These are phyloP conservation scores for Hyles euphorbiae DNA, from an alignment of 1,140 invertebrate species.

Conservation along the genomic window DNA sequence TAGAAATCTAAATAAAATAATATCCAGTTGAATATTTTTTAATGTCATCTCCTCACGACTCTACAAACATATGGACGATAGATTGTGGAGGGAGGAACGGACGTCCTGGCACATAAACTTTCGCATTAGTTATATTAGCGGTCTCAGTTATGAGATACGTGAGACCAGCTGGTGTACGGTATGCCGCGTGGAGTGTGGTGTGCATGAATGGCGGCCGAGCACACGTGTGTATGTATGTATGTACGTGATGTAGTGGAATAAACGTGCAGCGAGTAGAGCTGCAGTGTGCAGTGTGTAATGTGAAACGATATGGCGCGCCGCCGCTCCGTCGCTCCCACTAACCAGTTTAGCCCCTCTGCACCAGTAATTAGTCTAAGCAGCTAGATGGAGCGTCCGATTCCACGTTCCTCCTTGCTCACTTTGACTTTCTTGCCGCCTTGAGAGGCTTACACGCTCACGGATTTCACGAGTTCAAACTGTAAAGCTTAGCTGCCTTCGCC, in stretches of 20 bases:
- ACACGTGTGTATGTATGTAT: constrained; percentile 14
- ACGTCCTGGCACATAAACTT: no score
- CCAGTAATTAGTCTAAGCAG: constrained; percentile 63
- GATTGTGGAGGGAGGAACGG: no score
- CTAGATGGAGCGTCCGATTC: constrained; percentile 35
- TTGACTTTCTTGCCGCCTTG: constrained; percentile 38
- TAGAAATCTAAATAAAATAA: no score
- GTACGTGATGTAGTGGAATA: constrained; percentile 29
- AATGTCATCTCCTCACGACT: no score
- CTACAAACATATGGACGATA: no score
- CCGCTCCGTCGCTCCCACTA: constrained; percentile 27
- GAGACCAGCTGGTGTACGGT: no score
- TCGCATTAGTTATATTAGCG: no score
- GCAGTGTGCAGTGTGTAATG: constrained; percentile 13
- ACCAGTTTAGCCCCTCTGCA: constrained; percentile 52
- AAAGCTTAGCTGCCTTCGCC: constrained; percentile 10
- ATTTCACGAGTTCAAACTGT: constrained; percentile 28
- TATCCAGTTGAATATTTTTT: no score
- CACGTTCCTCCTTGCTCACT: constrained; percentile 38
- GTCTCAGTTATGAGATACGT: no score
- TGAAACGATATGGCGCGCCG: constrained; percentile 21
- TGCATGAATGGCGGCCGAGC: not conserved
- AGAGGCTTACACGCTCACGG: constrained; percentile 25
- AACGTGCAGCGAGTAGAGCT: constrained; percentile 15
- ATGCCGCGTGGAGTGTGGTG: no score